A percentile compares a stretch with the other conserved stretches of the same genome.
Conservation (phyloP, 1,140 invertebrate species). For the Pissodes strobi region DNA sequence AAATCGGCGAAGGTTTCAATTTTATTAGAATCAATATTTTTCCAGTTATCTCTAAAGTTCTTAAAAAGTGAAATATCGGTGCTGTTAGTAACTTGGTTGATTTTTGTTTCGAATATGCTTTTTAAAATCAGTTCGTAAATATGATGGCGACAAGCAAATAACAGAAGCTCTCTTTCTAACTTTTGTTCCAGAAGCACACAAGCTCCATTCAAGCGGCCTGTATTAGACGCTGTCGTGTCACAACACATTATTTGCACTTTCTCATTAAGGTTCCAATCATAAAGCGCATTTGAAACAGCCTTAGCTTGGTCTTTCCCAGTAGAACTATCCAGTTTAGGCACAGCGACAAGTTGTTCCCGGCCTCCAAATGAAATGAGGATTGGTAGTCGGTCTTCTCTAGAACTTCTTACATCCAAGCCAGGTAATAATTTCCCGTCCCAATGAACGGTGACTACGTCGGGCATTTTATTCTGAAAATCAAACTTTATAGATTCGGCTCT, state of each 20-base stretch:
- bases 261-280: slow-evolving; percentile 34
- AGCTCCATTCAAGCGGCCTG: slow-evolving; percentile 36
- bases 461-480: slow-evolving; percentile 4
- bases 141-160: slow-evolving; percentile 42
- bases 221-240: slow-evolving; percentile 35
- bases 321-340: slow-evolving; percentile 35
- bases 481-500: not conserved
- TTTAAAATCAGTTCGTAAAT: slow-evolving; percentile 39
- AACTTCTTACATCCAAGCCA: slow-evolving; percentile 32
- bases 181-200: slow-evolving; percentile 2
- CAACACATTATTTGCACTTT: slow-evolving; percentile 37
- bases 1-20: too few relatives aligned
- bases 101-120: slow-evolving; percentile 36
- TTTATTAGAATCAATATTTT: too few relatives aligned
- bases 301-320: slow-evolving; percentile 32
- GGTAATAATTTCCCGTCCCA: slow-evolving; percentile 45
- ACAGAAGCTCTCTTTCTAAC: slow-evolving; percentile 32
- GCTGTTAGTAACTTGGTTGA: too few relatives aligned
- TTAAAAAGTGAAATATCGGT: too few relatives aligned
- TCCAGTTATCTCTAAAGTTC: too few relatives aligned
- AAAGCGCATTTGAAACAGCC: slow-evolving; percentile 24
- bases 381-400: slow-evolving; percentile 44
- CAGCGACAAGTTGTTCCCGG: slow-evolving; percentile 38
- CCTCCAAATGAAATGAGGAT: slow-evolving; percentile 35
- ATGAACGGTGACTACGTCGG: slow-evolving; percentile 31